A percentile compares a stretch with the other conserved stretches of the same genome.
Evolutionary conservation across 2,113 vertebrate species (phyloP).

Genomic region (Physeter macrocephalus): DNA sequence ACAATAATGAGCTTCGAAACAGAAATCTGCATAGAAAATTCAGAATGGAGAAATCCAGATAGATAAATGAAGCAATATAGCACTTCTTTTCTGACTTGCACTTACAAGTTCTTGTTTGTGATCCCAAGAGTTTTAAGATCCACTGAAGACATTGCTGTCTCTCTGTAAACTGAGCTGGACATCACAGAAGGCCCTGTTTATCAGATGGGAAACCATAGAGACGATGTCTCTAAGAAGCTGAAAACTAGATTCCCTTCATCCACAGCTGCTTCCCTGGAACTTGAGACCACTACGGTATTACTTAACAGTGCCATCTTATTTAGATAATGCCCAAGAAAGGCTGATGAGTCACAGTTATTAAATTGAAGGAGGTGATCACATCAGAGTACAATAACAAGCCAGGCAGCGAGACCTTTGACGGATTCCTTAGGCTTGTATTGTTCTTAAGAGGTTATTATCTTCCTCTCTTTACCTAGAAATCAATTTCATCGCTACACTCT

Average conservation of each 20-base stretch:
- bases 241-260: background rate
- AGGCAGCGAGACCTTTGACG: background rate
- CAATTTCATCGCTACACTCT: background rate
- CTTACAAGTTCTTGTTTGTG: background rate
- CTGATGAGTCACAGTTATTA: background rate
- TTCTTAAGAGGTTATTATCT: constrained; percentile 18
- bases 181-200: background rate
- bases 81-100: background rate
- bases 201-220: background rate
- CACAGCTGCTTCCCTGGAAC: background rate
- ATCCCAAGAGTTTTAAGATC: background rate
- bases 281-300: background rate
- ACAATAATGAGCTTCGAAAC: constrained; percentile 66
- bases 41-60: constrained; percentile 41
- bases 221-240: background rate
- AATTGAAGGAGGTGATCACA: background rate
- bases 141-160: background rate
- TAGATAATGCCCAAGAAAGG: background rate
- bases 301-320: background rate
- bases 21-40: constrained; percentile 43
- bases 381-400: background rate
- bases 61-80: background rate
- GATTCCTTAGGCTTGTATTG: background rate
- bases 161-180: background rate
- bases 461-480: background rate